Base-by-base conservation (phyloP, 2,113 vertebrate species). In the Atrichornis clamosus region DNA sequence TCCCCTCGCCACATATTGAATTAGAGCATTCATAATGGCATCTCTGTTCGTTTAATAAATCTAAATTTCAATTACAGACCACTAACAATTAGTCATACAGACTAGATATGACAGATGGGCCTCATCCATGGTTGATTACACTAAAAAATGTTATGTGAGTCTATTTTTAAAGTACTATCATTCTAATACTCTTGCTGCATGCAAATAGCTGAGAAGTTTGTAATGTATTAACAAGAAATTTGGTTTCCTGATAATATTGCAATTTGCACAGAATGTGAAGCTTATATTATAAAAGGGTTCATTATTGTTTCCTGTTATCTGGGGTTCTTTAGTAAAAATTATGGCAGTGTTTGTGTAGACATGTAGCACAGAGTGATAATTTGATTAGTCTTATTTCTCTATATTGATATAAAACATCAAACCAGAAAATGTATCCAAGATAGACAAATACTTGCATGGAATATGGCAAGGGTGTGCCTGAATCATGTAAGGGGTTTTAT, bases 81-180 rank as follows among this genome's bases (percentile, higher is more conserved):
- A 78, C 87, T 89, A 96, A 94, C 81, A 87, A 88, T 95, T 97
- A 95, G 75, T 95, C 89, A 94, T 91, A 81, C 55, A 93, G 85
- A 62, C 68, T 90, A 94, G 89, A 95, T 95, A 81, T 93, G 91
- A 96, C 92, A 96, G 89, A 97, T 96, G 95, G 93, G 83, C 42
- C 79, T 97, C 91, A 89, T 91, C 91, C 74, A 79, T 58, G 89
- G 70, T 50, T 89, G 91, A 96, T 91, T 97, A 91, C 41, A 72
- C 73, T 77, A 93, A 81, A 94, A 91, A 92, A 95, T 73, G 22
- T 52, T 92, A 75, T 85, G 87, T 63, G 87, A 97, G 58, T 92
- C 56, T 96, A 95, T 96, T 97, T 97, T 97, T 95, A 96, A 98
- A 93, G 94, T 75, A 90, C 44, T 92, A 72, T 28, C 50, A 82